Evolutionary conservation across 2,888 invertebrate genomes (phyloP), one percentile per base, ranked within the genome.

Genomic region (Pseudanteris insignis): DNA sequence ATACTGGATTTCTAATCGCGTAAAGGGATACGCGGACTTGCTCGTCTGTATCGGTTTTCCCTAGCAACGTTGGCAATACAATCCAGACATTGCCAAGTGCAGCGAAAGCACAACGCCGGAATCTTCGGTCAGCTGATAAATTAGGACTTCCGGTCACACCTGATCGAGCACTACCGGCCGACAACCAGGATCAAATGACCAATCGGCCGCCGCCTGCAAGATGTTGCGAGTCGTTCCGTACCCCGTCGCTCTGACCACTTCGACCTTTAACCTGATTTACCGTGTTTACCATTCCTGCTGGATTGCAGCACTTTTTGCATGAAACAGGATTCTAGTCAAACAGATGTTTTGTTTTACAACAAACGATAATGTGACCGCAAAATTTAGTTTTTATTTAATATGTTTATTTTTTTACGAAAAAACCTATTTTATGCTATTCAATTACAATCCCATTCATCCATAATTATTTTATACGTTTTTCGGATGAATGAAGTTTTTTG

Each of bases 191-290:
- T 72, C 71, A 63, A 63, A 66, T 73, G 72, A 70, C 73, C 71
- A 66, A 70, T 70, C 66, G 66, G 53, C 61, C 59, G 63, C 67
- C 70, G 72, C 69, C 57, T 66, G 74, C 73, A 74, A 74, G 70
- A 71, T 73, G 74, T 70, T 70, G 14, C 55, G 24, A 40, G 36
- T 32, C 36, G 34, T 43, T 36, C 47, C 21, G 51, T 32, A 40
- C 40, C 48, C 44, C 33, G 46, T 26, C 36, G 48, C 28, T 15
- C 47, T 28, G 32, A 12, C 37, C 34, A 11, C 43, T n/a, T 30
- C 48, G 47, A 62, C 62, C 59, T 59, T 55, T 64, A 50, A 64
- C 60, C 53, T 57, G 18, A 38, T 46, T 33, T 32, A 32, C 48
- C n/a, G n/a, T n/a, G n/a, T n/a, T 46, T 36, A 34, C 37, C 51